Evolutionary conservation across 2,888 invertebrate genomes (phyloP).

Genomic region (Tachina grossa): DNA sequence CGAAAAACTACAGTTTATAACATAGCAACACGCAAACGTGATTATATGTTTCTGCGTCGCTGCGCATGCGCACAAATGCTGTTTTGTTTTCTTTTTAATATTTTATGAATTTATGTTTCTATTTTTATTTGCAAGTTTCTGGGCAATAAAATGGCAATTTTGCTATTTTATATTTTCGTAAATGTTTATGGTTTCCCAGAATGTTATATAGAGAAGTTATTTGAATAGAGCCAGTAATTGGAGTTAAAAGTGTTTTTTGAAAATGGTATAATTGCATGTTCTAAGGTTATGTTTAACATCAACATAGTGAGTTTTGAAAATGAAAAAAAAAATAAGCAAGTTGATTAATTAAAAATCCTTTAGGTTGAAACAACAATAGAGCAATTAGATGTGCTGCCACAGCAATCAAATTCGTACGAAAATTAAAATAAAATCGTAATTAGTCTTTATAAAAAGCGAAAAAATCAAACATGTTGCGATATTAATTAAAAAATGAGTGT

Average conservation of each 20-base stretch:
- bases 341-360: slow-evolving; percentile 2
- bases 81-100: slow-evolving; percentile 20
- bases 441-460: too few species aligned
- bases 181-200: slow-evolving; percentile 39
- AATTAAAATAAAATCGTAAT: too few species aligned
- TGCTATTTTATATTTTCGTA: slow-evolving; percentile 12
- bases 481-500: too few species aligned
- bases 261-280: slow-evolving; percentile 30
- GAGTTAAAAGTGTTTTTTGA: slow-evolving; percentile 37
- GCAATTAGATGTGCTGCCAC: too few species aligned
- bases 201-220: slow-evolving; percentile 1
- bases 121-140: slow-evolving; percentile 27
- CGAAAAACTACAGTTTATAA: slow-evolving; percentile 49
- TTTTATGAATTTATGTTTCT: slow-evolving; percentile 10
- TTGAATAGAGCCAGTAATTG: slow-evolving; percentile 24
- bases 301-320: background rate
- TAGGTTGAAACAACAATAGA: too few species aligned
- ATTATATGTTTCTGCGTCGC: slow-evolving; percentile 68
- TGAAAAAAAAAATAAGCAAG: background rate
- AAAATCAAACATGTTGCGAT: too few species aligned
- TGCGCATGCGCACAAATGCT: slow-evolving; percentile 64
- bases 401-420: too few species aligned
- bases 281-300: background rate
- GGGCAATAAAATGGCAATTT: slow-evolving; percentile 12
- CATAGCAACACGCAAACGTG: slow-evolving; percentile 56